These are phyloP conservation scores for Buphagus erythrorhynchus DNA, from an alignment of 2,797 vertebrate genomes.

Conservation along the genomic window DNA sequence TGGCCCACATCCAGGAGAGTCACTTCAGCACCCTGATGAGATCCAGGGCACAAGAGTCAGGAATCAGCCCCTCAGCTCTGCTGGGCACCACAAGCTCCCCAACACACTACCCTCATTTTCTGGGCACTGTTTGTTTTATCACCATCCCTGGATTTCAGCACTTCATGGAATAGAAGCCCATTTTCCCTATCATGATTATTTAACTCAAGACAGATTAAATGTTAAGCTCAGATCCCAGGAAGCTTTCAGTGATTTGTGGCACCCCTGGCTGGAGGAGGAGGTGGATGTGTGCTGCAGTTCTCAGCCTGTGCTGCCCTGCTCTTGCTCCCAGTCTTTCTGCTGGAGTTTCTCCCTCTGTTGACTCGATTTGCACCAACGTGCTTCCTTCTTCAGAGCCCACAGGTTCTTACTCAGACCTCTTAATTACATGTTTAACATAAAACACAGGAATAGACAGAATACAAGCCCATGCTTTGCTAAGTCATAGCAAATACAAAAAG, in stretches of 20 bases:
- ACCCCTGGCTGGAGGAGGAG: neutral
- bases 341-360: neutral
- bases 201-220: neutral
- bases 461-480: neutral
- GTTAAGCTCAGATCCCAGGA: neutral
- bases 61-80: neutral
- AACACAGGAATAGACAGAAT: neutral
- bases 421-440: neutral
- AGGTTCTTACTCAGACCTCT: neutral
- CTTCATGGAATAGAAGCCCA: neutral
- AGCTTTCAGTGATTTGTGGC: neutral
- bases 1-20: neutral
- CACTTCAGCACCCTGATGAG: neutral
- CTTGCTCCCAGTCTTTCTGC: neutral
- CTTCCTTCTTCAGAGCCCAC: neutral
- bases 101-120: neutral
- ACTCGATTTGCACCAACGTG: neutral
- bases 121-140: neutral
- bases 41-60: fast-evolving
- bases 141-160: neutral
- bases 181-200: neutral
- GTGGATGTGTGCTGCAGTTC: neutral
- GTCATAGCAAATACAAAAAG: neutral
- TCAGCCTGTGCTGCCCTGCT: neutral
- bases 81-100: neutral